Evolutionary conservation across 2,888 invertebrate species (phyloP).

Genomic region (Agrochola lychnidis): DNA sequence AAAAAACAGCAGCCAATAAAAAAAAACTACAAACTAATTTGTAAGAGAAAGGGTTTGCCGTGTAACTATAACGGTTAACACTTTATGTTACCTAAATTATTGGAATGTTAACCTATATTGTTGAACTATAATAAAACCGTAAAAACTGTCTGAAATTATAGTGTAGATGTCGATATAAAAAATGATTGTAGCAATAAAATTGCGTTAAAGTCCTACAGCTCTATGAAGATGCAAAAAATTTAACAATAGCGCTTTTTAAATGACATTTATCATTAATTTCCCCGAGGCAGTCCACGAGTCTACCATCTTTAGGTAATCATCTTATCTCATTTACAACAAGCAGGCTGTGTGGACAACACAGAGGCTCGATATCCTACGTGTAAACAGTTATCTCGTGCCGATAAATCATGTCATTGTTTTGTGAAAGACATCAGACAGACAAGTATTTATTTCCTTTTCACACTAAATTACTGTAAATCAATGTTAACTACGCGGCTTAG

Average conservation of each 20-base stretch:
- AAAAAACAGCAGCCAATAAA: not conserved
- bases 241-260: constrained; percentile 24
- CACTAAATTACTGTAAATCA: constrained; percentile 66
- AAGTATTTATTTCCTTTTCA: constrained; percentile 74
- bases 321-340: constrained; percentile 60
- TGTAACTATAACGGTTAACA: constrained; percentile 19
- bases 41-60: constrained; percentile 21
- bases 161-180: not conserved
- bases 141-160: not conserved
- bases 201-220: not conserved
- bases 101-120: not conserved
- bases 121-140: not conserved
- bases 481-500: constrained; percentile 46
- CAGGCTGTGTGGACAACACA: constrained; percentile 51
- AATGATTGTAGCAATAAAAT: constrained; percentile 7
- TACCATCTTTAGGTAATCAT: constrained; percentile 55
- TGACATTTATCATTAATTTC: constrained; percentile 37
- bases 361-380: constrained; percentile 67
- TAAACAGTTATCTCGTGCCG: constrained; percentile 71
- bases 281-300: constrained; percentile 22
- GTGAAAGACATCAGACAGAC: constrained; percentile 73
- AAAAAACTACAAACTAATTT: constrained; percentile 11
- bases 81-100: not conserved
- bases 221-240: constrained; percentile 15
- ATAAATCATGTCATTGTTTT: constrained; percentile 77